Evolutionary conservation across 2,888 invertebrate species (phyloP), one percentile per base, ranked within the genome.

Genomic region (Tetanocera ferruginea): DNA sequence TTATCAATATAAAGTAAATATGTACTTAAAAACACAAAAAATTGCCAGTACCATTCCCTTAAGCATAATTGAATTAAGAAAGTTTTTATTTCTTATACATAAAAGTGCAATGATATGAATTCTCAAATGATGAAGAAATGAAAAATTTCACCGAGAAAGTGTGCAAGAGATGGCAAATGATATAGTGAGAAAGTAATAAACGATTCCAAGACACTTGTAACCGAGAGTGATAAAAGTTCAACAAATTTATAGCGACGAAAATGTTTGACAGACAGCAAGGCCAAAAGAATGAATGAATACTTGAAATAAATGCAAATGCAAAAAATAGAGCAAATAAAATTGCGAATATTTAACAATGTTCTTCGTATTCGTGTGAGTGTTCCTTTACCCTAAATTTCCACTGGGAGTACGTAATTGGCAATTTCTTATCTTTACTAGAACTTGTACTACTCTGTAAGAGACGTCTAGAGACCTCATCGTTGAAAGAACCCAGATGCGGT

Each of bases 341-440:
- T 25, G 52, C 69, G 28, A 31, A 70, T 70, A 11, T 19, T 52
- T 52, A 52, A 52, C 4, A 37, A 11, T 2, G n/a, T n/a, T n/a
- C n/a, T 11, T n/a, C 2, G 55, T 1, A 55, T 55, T 55, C 19
- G 23, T 55, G 19, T 55, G 57, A 69, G 60, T 62, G 82, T 87
- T 64, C 52, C 84, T 88, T 88, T 92, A 92, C 92, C 92, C 91
- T 91, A 91, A 91, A 90, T 90, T 91, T 92, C 92, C 92, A 92
- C 90, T 92, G 91, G 89, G 91, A 90, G 90, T 92, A 92, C 86
- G 92, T 91, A 89, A 91, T 90, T 89, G 90, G 91, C 90, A 90
- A 91, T 89, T 89, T 89, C 87, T 89, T 89, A 88, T 89, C 87
- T 87, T 86, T 89, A 89, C 85, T 88, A 85, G 85, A 85, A 86